These are phyloP conservation scores for Odontesthes bonariensis DNA, from an alignment of 2,113 vertebrate genomes.

Conservation along the genomic window DNA sequence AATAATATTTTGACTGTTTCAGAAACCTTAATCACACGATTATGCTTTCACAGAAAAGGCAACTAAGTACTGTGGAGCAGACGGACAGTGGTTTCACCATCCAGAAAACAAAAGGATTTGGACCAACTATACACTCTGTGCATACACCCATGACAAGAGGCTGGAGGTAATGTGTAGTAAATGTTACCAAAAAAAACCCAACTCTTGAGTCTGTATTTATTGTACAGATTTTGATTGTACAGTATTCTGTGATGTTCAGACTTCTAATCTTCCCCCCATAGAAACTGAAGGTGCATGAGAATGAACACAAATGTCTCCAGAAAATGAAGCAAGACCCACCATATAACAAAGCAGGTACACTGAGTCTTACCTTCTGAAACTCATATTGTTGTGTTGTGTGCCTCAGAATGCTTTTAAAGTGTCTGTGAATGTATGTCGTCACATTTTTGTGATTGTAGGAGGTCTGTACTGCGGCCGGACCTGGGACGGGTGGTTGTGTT, in stretches of 20 bases:
- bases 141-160: slow-evolving; percentile 35
- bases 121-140: slow-evolving; percentile 64
- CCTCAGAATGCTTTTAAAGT: not conserved
- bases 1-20: no score
- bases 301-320: slow-evolving; percentile 49
- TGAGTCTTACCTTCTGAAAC: not conserved
- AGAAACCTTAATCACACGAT: not conserved
- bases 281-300: slow-evolving; percentile 53
- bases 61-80: slow-evolving; percentile 55
- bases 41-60: slow-evolving; percentile 47
- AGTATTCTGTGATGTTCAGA: not conserved
- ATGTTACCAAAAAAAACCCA: not conserved
- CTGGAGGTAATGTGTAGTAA: slow-evolving; percentile 38
- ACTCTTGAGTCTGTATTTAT: not conserved
- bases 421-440: not conserved
- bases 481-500: slow-evolving; percentile 74
- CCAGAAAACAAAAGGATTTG: slow-evolving; percentile 33
- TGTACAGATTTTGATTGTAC: not conserved
- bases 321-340: slow-evolving; percentile 50
- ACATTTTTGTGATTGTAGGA: slow-evolving; percentile 22
- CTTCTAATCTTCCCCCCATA: slow-evolving; percentile 1
- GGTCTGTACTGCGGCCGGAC: slow-evolving; percentile 50
- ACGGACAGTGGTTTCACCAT: slow-evolving; percentile 63
- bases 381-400: not conserved
- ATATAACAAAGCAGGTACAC: slow-evolving; percentile 52